Evolutionary conservation across 2,888 invertebrate genomes (phyloP), one percentile per base, ranked within the genome.

Genomic region (Aphodius granarius): DNA sequence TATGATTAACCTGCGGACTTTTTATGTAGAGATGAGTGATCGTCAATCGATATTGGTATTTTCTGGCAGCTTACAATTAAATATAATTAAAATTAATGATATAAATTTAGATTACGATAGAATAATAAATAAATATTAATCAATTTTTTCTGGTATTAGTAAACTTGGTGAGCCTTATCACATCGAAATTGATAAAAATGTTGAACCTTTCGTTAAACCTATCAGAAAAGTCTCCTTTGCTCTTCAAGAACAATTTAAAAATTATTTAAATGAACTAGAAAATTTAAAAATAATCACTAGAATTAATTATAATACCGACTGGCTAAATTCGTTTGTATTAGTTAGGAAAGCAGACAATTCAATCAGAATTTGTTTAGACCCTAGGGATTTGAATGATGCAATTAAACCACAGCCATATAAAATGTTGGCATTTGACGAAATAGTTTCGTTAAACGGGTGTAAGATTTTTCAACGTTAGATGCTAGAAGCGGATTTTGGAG

Each of bases 401-500:
- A 66, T 66, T 13, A 5, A 66, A n/a, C n/a, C 13, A 19, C 66
- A 66, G 3, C n/a, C 18, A n/a, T 66, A 66, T 66, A 66, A 66
- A 66, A 66, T 66, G 13, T 13, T 20, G 17, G 17, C 17, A 19
- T 19, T 66, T 16, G 66, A 66, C 17, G 66, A 66, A 13, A 66
- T 66, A 5, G 20, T 66, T 16, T 66, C 66, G 17, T 66, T 66
- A 16, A 66, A 17, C 17, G 66, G 66, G 18, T n/a, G 16, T 9
- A 66, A n/a, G 20, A 66, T 66, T 66, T 66, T 17, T 66, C 65
- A 6, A 18, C 19, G n/a, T 18, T 65, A 18, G 65, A 65, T 18
- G 65, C 66, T 3, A 66, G 19, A 3, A 66, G 20, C 13, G 82
- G 80, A 5, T 82, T 83, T 75, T 83, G 80, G 77, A 80, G 80